phyloP scores from a whole-genome alignment of 2,888 invertebrate genomes.

The Flexamia atlantica region DNA sequence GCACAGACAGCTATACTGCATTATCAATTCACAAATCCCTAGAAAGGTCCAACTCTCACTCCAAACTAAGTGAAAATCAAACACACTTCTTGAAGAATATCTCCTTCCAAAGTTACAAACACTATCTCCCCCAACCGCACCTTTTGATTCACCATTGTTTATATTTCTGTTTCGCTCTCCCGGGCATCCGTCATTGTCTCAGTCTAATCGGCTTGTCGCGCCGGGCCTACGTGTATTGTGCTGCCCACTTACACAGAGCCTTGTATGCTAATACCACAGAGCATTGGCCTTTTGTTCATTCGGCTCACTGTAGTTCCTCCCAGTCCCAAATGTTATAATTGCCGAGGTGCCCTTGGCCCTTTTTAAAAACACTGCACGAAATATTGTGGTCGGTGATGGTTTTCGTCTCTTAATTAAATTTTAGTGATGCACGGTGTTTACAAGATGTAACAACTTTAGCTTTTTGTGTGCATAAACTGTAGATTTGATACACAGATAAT shows the following conservation, averaged over 20 bases:
- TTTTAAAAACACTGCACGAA: not conserved
- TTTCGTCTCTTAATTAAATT: too few relatives aligned
- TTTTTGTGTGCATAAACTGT: too few relatives aligned
- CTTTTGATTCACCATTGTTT: not conserved
- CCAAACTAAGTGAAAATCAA: too few relatives aligned
- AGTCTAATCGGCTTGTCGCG: not conserved
- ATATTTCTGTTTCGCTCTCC: not conserved
- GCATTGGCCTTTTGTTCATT: not conserved
- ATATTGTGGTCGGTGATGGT: too few relatives aligned
- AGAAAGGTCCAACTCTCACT: too few relatives aligned
- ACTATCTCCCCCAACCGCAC: too few relatives aligned
- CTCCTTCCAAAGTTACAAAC: not conserved
- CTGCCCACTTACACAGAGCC: slow-evolving; percentile 30
- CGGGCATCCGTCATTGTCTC: not conserved
- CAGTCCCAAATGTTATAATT: slow-evolving; percentile 10
- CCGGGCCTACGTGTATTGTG: not conserved
- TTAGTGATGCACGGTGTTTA: too few relatives aligned
- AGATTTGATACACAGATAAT: too few relatives aligned
- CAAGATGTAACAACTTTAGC: too few relatives aligned
- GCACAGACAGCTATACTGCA: too few relatives aligned
- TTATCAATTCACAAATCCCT: too few relatives aligned
- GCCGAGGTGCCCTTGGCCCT: slow-evolving; percentile 9
- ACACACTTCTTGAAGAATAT: too few relatives aligned
- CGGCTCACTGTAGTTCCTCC: not conserved
- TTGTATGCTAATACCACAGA: slow-evolving; percentile 3